These are phyloP conservation scores for Drosophila ezoana DNA, from an alignment of 2,888 invertebrate species.

Conservation along the genomic window DNA sequence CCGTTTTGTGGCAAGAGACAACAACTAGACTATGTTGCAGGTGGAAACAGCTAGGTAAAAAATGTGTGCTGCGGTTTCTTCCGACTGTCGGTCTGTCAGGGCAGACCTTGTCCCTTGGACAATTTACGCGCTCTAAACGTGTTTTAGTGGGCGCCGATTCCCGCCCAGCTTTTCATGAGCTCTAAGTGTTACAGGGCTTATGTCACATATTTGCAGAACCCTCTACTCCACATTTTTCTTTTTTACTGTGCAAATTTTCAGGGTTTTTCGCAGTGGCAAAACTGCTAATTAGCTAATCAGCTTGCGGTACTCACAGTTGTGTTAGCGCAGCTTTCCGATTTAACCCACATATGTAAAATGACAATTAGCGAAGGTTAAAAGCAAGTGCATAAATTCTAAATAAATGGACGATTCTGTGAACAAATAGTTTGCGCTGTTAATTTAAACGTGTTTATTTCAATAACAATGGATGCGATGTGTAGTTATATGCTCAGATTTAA, in stretches of 20 bases:
- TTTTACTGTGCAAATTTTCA: constrained; percentile 1
- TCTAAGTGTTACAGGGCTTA: constrained; percentile 34
- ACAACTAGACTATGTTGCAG: constrained; percentile 44
- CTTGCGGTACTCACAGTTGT: constrained; percentile 15
- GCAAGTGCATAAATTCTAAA: constrained; percentile 10
- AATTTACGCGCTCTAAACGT: constrained; percentile 45
- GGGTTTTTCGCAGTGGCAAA: constrained; percentile 12
- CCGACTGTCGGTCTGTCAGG: constrained; percentile 9
- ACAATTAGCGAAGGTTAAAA: constrained; percentile 31
- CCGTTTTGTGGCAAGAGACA: constrained; percentile 12
- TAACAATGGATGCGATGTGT: background rate
- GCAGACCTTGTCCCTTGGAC: constrained; percentile 18
- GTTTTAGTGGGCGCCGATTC: constrained; percentile 5
- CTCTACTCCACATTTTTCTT: background rate
- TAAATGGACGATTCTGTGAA: background rate
- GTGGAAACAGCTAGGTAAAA: constrained; percentile 20
- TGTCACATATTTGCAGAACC: constrained; percentile 30
- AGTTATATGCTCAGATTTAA: no score
- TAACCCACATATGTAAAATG: constrained; percentile 1
- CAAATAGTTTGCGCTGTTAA: background rate
- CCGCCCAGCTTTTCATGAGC: constrained; percentile 2
- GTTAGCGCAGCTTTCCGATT: background rate
- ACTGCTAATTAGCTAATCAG: constrained; percentile 51
- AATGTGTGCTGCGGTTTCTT: background rate
- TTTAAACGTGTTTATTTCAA: background rate